Percentiles rank a stretch among this genome's conserved stretches.
phyloP scores from a whole-genome alignment of 2,888 invertebrate genomes.

The Morpho achilles region DNA sequence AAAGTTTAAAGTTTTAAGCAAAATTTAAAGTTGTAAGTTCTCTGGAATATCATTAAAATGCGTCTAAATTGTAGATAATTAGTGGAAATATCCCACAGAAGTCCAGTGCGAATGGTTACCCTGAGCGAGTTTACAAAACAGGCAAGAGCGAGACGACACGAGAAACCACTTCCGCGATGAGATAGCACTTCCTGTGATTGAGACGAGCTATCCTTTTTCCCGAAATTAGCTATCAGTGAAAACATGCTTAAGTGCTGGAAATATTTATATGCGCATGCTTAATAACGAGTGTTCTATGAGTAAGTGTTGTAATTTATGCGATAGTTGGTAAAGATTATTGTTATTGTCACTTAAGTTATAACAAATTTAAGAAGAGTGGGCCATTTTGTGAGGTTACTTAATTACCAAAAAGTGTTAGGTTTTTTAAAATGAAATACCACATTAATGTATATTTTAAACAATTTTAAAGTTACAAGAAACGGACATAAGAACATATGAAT shows the following conservation, averaged over 20 bases:
- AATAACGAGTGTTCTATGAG: constrained; percentile 17
- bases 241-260: constrained; percentile 38
- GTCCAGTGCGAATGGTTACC: not conserved
- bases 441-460: too few relatives aligned
- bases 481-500: too few relatives aligned
- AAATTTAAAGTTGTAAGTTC: too few relatives aligned
- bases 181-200: constrained; percentile 80
- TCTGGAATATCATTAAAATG: too few relatives aligned
- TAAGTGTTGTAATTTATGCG: not conserved
- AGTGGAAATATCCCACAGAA: not conserved
- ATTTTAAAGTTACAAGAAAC: too few relatives aligned
- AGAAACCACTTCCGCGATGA: constrained; percentile 79
- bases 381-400: too few relatives aligned
- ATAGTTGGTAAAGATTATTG: too few relatives aligned
- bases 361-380: too few relatives aligned
- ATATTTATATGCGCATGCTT: constrained; percentile 30
- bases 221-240: constrained; percentile 43
- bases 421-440: too few relatives aligned
- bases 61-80: not conserved
- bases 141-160: constrained; percentile 60
- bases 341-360: too few relatives aligned
- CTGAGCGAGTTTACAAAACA: constrained; percentile 50
- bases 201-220: constrained; percentile 47
- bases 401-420: too few relatives aligned
- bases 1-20: too few relatives aligned